Percentiles rank a stretch among this genome's conserved stretches.
phyloP scores from a whole-genome alignment of 1,140 invertebrate species.

The Philaenus spumarius region DNA sequence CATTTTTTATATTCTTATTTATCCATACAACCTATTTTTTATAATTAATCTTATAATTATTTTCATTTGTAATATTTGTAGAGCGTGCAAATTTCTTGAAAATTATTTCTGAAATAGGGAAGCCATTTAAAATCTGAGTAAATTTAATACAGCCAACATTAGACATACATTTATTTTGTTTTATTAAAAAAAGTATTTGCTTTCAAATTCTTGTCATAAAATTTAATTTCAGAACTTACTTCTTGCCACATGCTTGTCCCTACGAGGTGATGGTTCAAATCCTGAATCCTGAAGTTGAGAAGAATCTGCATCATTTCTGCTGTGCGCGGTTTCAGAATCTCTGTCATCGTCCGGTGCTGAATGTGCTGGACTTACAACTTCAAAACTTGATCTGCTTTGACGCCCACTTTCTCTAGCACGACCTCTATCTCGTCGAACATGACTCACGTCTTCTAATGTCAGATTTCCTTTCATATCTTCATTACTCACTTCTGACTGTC shows the following conservation, averaged over 20 bases:
- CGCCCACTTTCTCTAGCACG: constrained; percentile 30
- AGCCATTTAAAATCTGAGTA: no score
- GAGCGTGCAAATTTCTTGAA: no score
- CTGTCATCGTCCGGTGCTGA: constrained; percentile 9
- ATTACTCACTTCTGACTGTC: constrained; percentile 23
- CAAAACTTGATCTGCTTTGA: constrained; percentile 5
- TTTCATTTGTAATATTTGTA: no score
- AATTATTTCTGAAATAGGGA: no score
- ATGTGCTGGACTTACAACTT: constrained; percentile 1
- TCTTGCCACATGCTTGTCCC: neutral
- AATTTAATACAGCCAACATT: no score
- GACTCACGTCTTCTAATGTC: no score
- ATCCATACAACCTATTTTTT: no score
- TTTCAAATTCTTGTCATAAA: no score
- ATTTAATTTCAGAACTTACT: neutral
- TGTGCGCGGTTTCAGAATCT: constrained; percentile 3
- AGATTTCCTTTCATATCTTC: constrained; percentile 22
- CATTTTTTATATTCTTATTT: no score
- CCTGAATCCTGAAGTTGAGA: constrained; percentile 26
- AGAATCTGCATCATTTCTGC: constrained; percentile 1
- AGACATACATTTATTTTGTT: no score
- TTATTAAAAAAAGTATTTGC: no score
- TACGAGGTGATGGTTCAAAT: constrained; percentile 28
- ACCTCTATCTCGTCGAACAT: constrained; percentile 32
- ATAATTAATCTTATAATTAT: no score